These are phyloP conservation scores for Alloscopus bannaensis DNA, from an alignment of 2,888 invertebrate species.

Conservation along the genomic window DNA sequence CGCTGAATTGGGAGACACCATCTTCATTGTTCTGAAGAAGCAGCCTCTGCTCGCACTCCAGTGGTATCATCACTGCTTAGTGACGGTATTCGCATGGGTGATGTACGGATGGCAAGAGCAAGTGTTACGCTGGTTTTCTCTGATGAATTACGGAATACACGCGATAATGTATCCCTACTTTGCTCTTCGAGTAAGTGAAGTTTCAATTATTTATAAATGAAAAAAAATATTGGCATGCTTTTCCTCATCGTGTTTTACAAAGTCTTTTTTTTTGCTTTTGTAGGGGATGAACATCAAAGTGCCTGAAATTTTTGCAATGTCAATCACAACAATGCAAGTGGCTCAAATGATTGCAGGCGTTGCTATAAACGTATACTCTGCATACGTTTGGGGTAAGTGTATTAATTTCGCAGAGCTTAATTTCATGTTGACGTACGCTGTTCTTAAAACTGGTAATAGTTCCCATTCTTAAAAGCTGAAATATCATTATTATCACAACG, in stretches of 20 bases:
- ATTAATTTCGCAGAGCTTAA: not conserved
- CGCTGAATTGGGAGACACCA: conserved; percentile 95
- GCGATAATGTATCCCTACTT: conserved; percentile 94
- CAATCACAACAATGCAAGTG: conserved; percentile 93
- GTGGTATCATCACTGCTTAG: conserved; percentile 93
- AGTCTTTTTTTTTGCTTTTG: conserved; percentile 5
- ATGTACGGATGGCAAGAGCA: conserved; percentile 83
- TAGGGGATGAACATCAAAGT: conserved; percentile 88
- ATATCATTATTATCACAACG: no score
- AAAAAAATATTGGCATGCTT: conserved; percentile 19
- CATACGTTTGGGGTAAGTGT: conserved; percentile 78
- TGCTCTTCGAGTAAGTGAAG: conserved; percentile 79
- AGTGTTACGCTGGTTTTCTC: conserved; percentile 87
- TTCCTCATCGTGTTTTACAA: not conserved
- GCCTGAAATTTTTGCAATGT: conserved; percentile 89
- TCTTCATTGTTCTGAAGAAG: conserved; percentile 94
- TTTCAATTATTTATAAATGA: conserved; percentile 1
- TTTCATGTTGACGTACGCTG: no score
- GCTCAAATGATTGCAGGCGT: conserved; percentile 96
- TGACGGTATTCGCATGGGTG: conserved; percentile 95
- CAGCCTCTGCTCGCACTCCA: conserved; percentile 95
- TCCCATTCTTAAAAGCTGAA: no score
- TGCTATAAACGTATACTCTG: conserved; percentile 90
- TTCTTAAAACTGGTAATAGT: no score
- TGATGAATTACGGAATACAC: conserved; percentile 92